Conservation (phyloP, 2,797 vertebrate species). For the Pseudochromis fuscus region DNA sequence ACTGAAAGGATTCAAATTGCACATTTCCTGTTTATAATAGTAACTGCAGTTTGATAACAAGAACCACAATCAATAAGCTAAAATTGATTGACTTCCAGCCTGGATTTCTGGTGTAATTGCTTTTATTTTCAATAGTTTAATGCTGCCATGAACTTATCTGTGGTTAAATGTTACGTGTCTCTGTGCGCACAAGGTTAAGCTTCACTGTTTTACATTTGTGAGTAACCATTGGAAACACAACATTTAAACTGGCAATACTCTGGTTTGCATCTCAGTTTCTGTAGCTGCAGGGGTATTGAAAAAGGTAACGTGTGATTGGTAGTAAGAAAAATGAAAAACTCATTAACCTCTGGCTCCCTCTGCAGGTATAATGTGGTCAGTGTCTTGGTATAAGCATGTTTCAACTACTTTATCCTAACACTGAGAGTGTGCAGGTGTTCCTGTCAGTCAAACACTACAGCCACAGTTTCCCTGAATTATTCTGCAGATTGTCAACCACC, state of each 20-base stretch:
- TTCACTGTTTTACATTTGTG: neutral
- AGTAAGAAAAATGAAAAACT: neutral
- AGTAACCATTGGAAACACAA: too few relatives aligned
- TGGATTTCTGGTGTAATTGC: too few relatives aligned
- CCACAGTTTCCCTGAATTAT: neutral
- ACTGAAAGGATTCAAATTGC: neutral
- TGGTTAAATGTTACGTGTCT: neutral
- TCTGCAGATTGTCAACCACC: neutral
- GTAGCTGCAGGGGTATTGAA: too few relatives aligned
- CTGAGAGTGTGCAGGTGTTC: neutral
- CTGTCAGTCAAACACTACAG: neutral
- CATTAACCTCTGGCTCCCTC: conserved; percentile 4
- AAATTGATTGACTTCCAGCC: too few relatives aligned
- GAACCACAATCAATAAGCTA: too few relatives aligned
- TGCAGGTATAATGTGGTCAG: neutral
- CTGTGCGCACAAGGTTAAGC: neutral
- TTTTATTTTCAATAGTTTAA: neutral
- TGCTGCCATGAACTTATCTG: neutral
- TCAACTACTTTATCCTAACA: too few relatives aligned
- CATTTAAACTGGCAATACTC: too few relatives aligned
- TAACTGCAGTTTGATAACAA: too few relatives aligned
- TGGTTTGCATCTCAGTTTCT: too few relatives aligned
- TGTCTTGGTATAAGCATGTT: neutral
- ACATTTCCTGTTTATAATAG: too few relatives aligned
- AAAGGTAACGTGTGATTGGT: too few relatives aligned